Conservation (phyloP, 2,888 invertebrate genomes). For the Tethea ocularis region DNA sequence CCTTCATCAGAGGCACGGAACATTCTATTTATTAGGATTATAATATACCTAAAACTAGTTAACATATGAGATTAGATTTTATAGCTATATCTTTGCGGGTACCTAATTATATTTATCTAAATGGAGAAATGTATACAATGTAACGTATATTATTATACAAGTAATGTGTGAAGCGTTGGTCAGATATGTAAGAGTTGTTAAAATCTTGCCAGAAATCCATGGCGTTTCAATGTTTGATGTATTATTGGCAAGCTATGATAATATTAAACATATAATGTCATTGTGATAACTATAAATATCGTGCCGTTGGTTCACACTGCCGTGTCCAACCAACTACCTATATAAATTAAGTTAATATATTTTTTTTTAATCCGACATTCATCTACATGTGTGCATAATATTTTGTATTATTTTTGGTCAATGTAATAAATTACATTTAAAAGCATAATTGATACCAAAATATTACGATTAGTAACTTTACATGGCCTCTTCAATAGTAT, state of each 20-base stretch:
- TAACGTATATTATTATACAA: constrained; percentile 63
- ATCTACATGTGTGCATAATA: constrained; percentile 39
- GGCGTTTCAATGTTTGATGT: constrained; percentile 73
- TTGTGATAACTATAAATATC: constrained; percentile 76
- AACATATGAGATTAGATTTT: constrained; percentile 74
- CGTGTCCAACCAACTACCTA: constrained; percentile 34
- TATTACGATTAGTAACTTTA: constrained; percentile 50
- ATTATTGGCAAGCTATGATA: constrained; percentile 69
- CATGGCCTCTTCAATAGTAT: constrained; percentile 59
- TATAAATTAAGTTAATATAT: constrained; percentile 15
- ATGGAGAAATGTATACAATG: constrained; percentile 70
- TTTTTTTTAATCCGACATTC: background rate
- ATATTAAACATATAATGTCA: constrained; percentile 58
- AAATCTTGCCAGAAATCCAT: constrained; percentile 72
- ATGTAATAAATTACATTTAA: constrained; percentile 37
- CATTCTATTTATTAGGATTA: constrained; percentile 55
- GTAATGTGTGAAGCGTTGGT: constrained; percentile 40
- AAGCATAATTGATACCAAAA: constrained; percentile 63
- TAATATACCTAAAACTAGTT: constrained; percentile 54
- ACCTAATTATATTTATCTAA: constrained; percentile 71
- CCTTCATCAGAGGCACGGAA: constrained; percentile 52
- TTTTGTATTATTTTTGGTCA: constrained; percentile 34
- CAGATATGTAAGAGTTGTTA: constrained; percentile 64
- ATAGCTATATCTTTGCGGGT: constrained; percentile 73
- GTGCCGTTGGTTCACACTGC: constrained; percentile 64